Evolutionary conservation across 2,888 invertebrate genomes (phyloP).

Genomic region (Tachystola acroxantha): DNA sequence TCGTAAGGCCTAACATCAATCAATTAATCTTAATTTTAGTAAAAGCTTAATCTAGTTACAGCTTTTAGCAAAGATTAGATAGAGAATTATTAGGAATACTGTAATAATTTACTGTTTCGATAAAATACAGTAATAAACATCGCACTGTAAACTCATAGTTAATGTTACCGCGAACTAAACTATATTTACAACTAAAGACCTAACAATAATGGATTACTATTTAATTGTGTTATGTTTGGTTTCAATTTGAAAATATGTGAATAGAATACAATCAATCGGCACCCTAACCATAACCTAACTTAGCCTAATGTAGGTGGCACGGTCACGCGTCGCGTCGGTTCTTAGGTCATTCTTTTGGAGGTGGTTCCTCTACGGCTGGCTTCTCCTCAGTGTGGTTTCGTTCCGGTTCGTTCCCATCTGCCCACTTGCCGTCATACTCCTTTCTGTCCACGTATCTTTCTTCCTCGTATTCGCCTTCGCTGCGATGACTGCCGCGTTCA

Average conservation of each 20-base stretch:
- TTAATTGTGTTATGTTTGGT: not conserved
- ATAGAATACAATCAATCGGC: not conserved
- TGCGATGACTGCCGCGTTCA: constrained; percentile 67
- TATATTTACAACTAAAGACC: constrained; percentile 2
- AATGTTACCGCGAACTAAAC: not conserved
- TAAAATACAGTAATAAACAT: too few relatives aligned
- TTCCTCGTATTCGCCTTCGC: constrained; percentile 74
- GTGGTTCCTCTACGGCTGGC: constrained; percentile 41
- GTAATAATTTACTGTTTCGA: not conserved
- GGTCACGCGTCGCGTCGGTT: constrained; percentile 4
- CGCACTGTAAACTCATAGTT: too few relatives aligned
- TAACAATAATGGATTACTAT: not conserved
- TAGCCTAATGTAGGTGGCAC: constrained; percentile 6
- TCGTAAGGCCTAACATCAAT: too few relatives aligned
- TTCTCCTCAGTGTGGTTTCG: constrained; percentile 50
- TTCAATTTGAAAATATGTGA: not conserved
- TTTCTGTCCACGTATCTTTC: constrained; percentile 79
- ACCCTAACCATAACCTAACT: constrained; percentile 4
- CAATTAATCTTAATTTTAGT: not conserved
- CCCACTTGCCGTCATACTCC: constrained; percentile 82
- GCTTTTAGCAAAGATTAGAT: not conserved
- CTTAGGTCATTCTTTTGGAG: constrained; percentile 51
- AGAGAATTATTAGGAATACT: not conserved
- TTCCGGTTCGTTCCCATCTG: constrained; percentile 76
- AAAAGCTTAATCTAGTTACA: not conserved